Conservation (phyloP, 2,113 vertebrate species). For the Helogale parvula region DNA sequence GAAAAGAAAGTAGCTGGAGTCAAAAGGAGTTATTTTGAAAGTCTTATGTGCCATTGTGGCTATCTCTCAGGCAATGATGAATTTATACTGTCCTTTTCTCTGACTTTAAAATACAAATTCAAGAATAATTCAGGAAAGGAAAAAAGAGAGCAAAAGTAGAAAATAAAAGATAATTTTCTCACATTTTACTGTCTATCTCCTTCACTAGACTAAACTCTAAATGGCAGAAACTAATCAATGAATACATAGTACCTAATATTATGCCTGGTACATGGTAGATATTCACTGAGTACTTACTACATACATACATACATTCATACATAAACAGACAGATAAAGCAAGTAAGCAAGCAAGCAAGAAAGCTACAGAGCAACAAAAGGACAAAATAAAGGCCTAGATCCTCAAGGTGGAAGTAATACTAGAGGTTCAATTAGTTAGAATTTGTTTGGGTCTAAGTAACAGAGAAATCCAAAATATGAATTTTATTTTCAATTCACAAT, state of each 20-base stretch:
- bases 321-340: too few relatives aligned
- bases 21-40: slow-evolving; percentile 41
- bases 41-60: background rate
- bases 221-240: background rate
- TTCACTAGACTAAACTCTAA: background rate
- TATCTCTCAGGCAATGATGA: slow-evolving; percentile 25
- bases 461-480: background rate
- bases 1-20: background rate
- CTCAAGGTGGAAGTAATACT: background rate
- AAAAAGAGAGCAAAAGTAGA: background rate
- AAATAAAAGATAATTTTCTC: slow-evolving; percentile 52
- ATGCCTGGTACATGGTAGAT: background rate
- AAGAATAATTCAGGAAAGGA: background rate
- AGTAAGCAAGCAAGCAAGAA: too few relatives aligned
- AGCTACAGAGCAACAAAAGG: background rate
- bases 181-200: background rate
- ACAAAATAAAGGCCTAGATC: background rate
- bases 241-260: background rate
- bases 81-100: background rate
- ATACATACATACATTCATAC: rapidly evolving
- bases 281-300: background rate
- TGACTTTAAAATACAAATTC: background rate
- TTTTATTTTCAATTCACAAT: background rate
- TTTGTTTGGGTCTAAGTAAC: slow-evolving; percentile 5
- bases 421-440: background rate